These are phyloP conservation scores for Syngnathus typhle DNA, from an alignment of 2,113 vertebrate species.

Conservation along the genomic window DNA sequence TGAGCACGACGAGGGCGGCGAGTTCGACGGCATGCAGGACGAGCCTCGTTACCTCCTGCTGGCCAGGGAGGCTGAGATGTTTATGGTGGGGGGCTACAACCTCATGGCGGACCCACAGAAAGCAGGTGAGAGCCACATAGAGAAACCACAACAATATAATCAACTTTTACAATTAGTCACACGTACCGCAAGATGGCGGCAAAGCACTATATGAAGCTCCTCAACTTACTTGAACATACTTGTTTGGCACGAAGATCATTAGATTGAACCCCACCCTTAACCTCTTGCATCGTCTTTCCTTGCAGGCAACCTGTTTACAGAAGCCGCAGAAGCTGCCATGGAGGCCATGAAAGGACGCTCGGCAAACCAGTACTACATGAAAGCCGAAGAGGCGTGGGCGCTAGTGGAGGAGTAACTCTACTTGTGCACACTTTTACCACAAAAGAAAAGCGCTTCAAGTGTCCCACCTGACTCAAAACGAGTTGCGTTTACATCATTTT, in stretches of 20 bases:
- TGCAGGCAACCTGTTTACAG: conserved; percentile 88
- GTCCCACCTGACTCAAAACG: conserved; percentile 15
- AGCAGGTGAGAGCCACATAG: conserved; percentile 71
- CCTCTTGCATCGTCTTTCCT: background rate
- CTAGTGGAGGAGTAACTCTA: conserved; percentile 75
- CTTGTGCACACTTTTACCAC: background rate
- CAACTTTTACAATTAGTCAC: no score
- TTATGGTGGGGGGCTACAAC: conserved; percentile 72
- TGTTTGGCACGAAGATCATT: no score
- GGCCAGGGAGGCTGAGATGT: conserved; percentile 88
- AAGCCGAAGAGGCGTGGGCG: conserved; percentile 91
- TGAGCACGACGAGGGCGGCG: conserved; percentile 89
- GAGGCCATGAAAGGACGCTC: conserved; percentile 92
- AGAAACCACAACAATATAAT: background rate
- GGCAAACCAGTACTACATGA: conserved; percentile 91
- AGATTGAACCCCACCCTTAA: no score
- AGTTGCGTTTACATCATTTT: conserved; percentile 52
- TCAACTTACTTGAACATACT: no score
- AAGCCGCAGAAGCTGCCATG: conserved; percentile 90
- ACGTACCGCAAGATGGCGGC: no score
- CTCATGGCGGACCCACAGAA: conserved; percentile 78
- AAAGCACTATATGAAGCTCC: no score
- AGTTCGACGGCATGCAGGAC: conserved; percentile 87
- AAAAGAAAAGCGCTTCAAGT: background rate
- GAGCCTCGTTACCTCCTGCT: conserved; percentile 84